phyloP scores from a whole-genome alignment of 2,113 vertebrate genomes.

The Fregata magnificens region DNA sequence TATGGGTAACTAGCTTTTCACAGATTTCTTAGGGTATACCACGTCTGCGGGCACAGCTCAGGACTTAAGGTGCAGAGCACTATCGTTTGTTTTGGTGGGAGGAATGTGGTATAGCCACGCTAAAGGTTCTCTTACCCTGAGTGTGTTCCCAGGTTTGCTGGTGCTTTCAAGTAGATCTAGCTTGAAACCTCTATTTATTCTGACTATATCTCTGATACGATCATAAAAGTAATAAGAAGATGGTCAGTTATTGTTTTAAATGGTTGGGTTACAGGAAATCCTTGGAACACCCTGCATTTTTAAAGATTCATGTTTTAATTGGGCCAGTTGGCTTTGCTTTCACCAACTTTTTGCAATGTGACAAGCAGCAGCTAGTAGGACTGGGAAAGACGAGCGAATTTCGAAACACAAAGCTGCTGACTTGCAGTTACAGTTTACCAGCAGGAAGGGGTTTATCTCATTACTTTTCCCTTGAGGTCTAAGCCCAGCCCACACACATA shows the following conservation, averaged over 20 bases:
- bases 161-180: background rate
- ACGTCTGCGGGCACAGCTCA: background rate
- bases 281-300: background rate
- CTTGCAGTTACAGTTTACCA: background rate
- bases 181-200: background rate
- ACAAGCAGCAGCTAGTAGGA: background rate
- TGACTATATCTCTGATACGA: background rate
- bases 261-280: background rate
- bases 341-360: background rate
- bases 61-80: background rate
- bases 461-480: background rate
- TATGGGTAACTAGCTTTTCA: background rate
- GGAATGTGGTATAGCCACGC: too few relatives aligned
- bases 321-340: background rate
- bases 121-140: background rate
- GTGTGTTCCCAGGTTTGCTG: background rate
- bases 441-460: background rate
- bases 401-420: background rate
- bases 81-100: accelerated
- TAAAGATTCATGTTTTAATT: background rate
- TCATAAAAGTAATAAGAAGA: background rate
- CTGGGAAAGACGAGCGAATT: background rate
- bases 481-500: background rate
- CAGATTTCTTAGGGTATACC: background rate
- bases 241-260: background rate